phyloP scores from a whole-genome alignment of 2,888 invertebrate species.

The Stenodera caucasica region DNA sequence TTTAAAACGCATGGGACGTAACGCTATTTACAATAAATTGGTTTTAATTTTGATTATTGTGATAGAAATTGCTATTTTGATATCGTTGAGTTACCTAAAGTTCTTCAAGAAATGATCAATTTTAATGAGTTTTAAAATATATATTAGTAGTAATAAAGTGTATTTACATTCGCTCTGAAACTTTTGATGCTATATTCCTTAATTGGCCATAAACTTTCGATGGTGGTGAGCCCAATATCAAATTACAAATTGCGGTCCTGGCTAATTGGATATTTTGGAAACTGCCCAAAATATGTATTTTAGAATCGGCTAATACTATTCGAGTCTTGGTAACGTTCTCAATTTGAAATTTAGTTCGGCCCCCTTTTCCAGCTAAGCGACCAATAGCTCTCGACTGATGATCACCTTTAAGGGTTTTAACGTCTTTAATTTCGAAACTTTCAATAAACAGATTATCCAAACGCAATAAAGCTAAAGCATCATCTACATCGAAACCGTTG shows the following conservation, averaged over 20 bases:
- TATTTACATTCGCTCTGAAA: constrained; percentile 77
- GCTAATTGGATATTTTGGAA: constrained; percentile 96
- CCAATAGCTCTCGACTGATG: constrained; percentile 95
- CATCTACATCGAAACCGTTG: constrained; percentile 95
- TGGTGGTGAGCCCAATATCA: constrained; percentile 96
- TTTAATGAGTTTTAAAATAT: constrained; percentile 37
- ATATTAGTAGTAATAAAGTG: constrained; percentile 37
- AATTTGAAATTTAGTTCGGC: constrained; percentile 96
- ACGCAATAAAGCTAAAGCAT: constrained; percentile 90
- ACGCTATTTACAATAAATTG: constrained; percentile 75
- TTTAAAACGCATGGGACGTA: constrained; percentile 67
- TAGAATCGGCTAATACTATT: constrained; percentile 94
- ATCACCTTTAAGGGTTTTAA: constrained; percentile 93
- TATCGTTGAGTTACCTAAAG: constrained; percentile 65
- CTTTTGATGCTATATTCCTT: constrained; percentile 79
- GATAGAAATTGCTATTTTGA: constrained; percentile 68
- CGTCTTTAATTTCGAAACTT: constrained; percentile 95
- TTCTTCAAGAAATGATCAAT: constrained; percentile 54
- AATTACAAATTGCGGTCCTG: constrained; percentile 90
- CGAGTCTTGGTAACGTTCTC: constrained; percentile 99
- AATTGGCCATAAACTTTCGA: constrained; percentile 97
- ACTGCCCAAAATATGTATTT: constrained; percentile 96
- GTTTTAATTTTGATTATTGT: constrained; percentile 73
- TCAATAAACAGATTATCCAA: constrained; percentile 97
- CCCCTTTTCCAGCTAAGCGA: constrained; percentile 96